Percentiles rank a stretch among this genome's conserved stretches.
phyloP scores from a whole-genome alignment of 2,797 vertebrate species.

The Pachyuromys duprasi region DNA sequence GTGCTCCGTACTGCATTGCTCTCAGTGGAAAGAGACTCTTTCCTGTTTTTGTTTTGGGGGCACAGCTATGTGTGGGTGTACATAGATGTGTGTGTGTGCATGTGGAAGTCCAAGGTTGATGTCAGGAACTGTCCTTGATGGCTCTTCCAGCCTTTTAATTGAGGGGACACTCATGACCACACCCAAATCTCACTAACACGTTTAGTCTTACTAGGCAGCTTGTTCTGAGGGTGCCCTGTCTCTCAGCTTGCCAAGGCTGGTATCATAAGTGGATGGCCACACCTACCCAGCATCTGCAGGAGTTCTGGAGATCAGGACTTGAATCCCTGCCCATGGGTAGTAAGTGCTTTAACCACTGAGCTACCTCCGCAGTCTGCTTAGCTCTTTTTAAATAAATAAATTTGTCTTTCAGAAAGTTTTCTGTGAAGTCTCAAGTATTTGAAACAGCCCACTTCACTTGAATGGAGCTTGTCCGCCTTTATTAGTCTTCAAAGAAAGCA shows the following conservation, averaged over 20 bases:
- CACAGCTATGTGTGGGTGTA: too few species aligned
- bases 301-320: not conserved
- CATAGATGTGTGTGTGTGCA: not conserved
- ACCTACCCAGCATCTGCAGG: not conserved
- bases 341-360: not conserved
- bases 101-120: not conserved
- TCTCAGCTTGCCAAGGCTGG: not conserved
- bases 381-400: not conserved
- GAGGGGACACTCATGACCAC: not conserved
- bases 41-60: not conserved
- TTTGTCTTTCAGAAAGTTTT: conserved; percentile 81
- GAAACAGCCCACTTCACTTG: conserved; percentile 78
- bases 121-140: not conserved
- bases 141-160: not conserved
- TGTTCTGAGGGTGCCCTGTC: conserved; percentile 13
- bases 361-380: not conserved
- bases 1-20: conserved; percentile 81
- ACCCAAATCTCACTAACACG: conserved; percentile 79
- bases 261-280: too few species aligned
- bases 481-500: conserved; percentile 85
- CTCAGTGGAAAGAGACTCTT: conserved; percentile 77
- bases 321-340: too few species aligned
- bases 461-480: conserved; percentile 80
- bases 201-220: not conserved
- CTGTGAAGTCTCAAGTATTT: conserved; percentile 84